Percentiles rank a stretch among this genome's conserved stretches.
These are phyloP conservation scores for Drosophila watanabei DNA, from an alignment of 1,140 invertebrate species.

Conservation along the genomic window DNA sequence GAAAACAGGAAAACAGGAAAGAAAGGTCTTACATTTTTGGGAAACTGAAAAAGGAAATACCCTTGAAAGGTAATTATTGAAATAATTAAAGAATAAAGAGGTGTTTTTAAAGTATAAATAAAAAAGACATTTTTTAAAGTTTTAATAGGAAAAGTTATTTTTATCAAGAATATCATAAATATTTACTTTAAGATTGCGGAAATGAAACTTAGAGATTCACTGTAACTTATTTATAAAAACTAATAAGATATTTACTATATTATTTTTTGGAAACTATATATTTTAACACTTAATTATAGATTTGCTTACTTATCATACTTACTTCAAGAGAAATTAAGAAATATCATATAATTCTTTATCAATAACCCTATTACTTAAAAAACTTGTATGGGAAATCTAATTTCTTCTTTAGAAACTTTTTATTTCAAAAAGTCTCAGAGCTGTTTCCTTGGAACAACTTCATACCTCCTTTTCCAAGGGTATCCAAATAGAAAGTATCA, in stretches of 20 bases:
- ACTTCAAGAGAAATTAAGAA: not conserved
- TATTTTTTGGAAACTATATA: too few species aligned
- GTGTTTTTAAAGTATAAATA: not conserved
- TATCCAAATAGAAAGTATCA: slow-evolving; percentile 51
- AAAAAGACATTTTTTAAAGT: too few species aligned
- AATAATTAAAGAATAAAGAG: not conserved
- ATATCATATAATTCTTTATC: fast-evolving
- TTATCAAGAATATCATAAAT: too few species aligned
- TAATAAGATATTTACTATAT: too few species aligned
- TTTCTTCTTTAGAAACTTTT: too few species aligned
- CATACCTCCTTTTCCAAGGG: not conserved
- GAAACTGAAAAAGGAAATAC: not conserved
- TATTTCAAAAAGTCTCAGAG: not conserved
- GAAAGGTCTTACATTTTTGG: not conserved
- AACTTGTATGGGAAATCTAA: too few species aligned
- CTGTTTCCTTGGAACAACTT: not conserved
- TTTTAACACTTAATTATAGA: too few species aligned
- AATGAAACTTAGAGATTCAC: too few species aligned
- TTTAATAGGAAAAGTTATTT: too few species aligned
- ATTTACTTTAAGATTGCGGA: too few species aligned
- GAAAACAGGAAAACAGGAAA: not conserved
- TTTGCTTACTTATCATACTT: not conserved
- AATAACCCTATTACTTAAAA: too few species aligned
- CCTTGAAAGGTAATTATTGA: not conserved
- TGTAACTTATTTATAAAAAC: too few species aligned